Conservation (phyloP, 2,888 invertebrate species). For the Leptinotarsa tumamoca region DNA sequence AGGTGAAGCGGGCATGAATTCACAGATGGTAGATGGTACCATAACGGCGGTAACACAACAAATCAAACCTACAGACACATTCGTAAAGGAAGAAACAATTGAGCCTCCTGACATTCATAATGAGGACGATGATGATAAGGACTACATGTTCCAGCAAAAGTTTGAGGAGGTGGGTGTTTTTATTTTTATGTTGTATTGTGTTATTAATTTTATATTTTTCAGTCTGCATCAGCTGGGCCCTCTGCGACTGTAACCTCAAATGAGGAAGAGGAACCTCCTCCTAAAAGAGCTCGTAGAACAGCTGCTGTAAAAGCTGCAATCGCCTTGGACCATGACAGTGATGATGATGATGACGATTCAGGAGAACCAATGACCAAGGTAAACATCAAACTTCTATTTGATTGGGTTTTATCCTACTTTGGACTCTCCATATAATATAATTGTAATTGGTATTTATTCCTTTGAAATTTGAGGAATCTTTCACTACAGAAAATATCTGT, state of each 20-base stretch:
- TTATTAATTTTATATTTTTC: constrained; percentile 5
- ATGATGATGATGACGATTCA: constrained; percentile 59
- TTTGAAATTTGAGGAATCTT: no score
- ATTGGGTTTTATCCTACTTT: no score
- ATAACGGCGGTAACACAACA: constrained; percentile 40
- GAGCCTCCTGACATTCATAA: constrained; percentile 43
- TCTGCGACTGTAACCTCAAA: constrained; percentile 44
- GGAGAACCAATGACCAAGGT: constrained; percentile 59
- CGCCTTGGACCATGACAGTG: constrained; percentile 55
- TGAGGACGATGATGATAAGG: constrained; percentile 45
- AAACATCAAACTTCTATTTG: constrained; percentile 22
- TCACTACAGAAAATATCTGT: no score
- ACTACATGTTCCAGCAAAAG: constrained; percentile 44
- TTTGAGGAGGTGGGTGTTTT: constrained; percentile 43
- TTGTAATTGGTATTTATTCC: no score
- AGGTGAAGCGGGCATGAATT: constrained; percentile 52
- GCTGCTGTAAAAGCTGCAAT: constrained; percentile 59
- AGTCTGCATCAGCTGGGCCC: constrained; percentile 30
- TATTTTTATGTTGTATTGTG: neutral
- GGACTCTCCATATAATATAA: no score
- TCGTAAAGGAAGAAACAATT: constrained; percentile 53
- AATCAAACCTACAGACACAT: constrained; percentile 46
- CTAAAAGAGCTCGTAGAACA: constrained; percentile 60
- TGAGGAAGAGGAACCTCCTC: constrained; percentile 46
- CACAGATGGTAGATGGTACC: constrained; percentile 40